Base-by-base conservation (phyloP, 92 coral and sea anemone genomes). In the Pocillopora meandrina region DNA sequence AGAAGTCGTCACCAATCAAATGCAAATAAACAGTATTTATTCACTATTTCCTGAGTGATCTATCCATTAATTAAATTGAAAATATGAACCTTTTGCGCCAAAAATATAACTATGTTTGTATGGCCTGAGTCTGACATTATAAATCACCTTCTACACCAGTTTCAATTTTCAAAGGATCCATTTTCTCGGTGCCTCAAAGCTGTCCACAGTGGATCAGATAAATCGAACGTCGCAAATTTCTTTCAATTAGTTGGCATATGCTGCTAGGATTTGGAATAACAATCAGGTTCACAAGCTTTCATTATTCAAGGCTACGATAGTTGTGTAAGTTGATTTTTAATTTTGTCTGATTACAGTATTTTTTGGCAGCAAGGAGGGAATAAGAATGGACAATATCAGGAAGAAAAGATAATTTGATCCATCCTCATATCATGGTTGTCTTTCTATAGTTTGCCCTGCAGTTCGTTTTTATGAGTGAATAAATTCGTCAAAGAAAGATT, bases 11-110 rank as follows among this genome's bases (percentile, higher is more conserved):
- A 70, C 56, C 76, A 58, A 81, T 71, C 67, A 81, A 61, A 81
- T 60, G 77, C 56, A 71, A 81, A 81, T 81, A 35, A 19, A 15
- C 21, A 11, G 56, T 71, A 71, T 83, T 83, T 83, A 83, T 47
- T 82, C 86, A 65, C 86, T n/a, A 74, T 83, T 83, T 74, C 86
- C 86, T 74, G 86, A 73, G 80, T 73, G 63, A 58, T 74, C 69
- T 71, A 80, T 80, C 76, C 64, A 69, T 71, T 71, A 15, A 70
- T 81, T 69, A 81, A 71, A 81, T 70, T 81, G 70, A 58, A 81
- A 57, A 81, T 81, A 70, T 23, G 61, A 70, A 71, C 62, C 69
- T 58, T 81, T 71, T 81, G 63, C 36, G 57, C 74, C 56, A 81
- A 35, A 67, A 20, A 23, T 23, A 35, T 60, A 2, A 18, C 20